phyloP scores from a whole-genome alignment of 2,113 vertebrate genomes.

The Empidonax alnorum region DNA sequence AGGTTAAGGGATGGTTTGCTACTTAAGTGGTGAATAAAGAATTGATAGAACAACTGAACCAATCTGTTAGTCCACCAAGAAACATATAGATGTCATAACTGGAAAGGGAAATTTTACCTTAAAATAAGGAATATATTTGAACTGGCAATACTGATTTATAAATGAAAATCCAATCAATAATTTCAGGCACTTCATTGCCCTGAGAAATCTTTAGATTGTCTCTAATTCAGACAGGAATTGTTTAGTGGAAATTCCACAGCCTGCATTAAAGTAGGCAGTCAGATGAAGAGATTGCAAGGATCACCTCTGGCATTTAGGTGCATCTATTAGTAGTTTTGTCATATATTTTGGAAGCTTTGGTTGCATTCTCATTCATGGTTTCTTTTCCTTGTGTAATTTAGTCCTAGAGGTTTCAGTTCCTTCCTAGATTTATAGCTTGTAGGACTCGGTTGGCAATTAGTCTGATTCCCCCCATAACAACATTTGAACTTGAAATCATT shows the following conservation, averaged over 20 bases:
- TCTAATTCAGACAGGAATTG: slow-evolving; percentile 17
- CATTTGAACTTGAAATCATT: background rate
- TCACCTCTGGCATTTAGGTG: background rate
- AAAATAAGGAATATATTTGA: background rate
- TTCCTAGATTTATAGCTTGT: background rate
- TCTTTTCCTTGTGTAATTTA: background rate
- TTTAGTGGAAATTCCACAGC: background rate
- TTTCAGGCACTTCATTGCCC: background rate
- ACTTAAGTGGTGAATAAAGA: background rate
- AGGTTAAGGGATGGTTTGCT: background rate
- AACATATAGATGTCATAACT: background rate
- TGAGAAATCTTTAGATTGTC: background rate
- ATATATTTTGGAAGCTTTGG: background rate
- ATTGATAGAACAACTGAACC: background rate
- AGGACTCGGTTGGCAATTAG: background rate
- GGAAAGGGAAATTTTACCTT: background rate
- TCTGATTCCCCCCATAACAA: background rate
- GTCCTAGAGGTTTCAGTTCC: background rate
- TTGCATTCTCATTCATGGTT: background rate
- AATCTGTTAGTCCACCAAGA: background rate
- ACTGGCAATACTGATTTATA: background rate
- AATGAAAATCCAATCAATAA: background rate
- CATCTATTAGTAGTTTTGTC: background rate
- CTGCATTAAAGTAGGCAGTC: background rate
- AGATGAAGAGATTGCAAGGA: background rate